Conservation (phyloP, 2,888 invertebrate species). For the Helobdella robusta region DNA sequence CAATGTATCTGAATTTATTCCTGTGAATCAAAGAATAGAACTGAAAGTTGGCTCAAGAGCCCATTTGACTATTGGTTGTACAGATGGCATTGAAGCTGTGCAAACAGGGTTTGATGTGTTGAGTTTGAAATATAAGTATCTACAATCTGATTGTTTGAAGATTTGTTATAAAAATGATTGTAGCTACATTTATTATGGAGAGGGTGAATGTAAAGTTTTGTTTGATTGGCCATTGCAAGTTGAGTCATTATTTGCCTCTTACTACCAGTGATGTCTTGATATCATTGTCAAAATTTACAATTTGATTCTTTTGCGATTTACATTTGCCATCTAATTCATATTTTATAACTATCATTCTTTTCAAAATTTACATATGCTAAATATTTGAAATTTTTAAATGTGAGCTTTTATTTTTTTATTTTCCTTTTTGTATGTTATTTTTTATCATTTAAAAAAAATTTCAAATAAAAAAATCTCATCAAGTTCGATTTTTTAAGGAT, state of each 20-base stretch:
- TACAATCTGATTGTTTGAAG: neutral
- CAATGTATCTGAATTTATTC: neutral
- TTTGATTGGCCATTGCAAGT: constrained; percentile 23
- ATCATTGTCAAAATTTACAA: too few species aligned
- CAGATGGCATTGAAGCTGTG: constrained; percentile 18
- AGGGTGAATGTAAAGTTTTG: constrained; percentile 24
- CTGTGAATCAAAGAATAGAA: neutral
- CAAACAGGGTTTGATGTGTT: constrained; percentile 30
- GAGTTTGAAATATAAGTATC: constrained; percentile 17
- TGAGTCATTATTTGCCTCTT: constrained; percentile 19
- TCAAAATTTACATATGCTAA: too few species aligned
- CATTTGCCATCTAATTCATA: too few species aligned
- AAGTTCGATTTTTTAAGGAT: too few species aligned
- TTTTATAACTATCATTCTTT: too few species aligned
- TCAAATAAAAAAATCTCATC: too few species aligned
- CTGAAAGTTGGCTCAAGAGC: constrained; percentile 28
- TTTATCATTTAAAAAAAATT: too few species aligned
- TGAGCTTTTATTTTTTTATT: too few species aligned
- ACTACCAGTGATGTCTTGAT: too few species aligned
- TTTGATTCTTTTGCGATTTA: too few species aligned
- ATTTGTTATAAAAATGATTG: neutral
- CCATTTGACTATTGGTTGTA: constrained; percentile 30
- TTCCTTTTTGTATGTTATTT: too few species aligned
- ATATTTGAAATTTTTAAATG: too few species aligned
- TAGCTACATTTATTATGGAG: constrained; percentile 20